phyloP scores from a whole-genome alignment of 2,888 invertebrate species.

The Enoplolaimus lenunculus region DNA sequence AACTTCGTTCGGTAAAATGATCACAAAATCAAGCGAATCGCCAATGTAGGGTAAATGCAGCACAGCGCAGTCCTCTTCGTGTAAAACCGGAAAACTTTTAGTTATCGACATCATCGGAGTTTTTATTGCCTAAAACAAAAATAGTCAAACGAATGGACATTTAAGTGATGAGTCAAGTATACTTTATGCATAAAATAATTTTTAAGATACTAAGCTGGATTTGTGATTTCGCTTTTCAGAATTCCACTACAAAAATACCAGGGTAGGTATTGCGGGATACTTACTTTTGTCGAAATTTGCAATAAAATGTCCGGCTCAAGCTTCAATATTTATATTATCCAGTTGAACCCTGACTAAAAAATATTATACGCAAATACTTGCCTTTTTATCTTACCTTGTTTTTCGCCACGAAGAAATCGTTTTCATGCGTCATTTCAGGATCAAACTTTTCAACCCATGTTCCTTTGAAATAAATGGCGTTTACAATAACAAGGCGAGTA shows the following conservation, averaged over 20 bases:
- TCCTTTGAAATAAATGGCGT: conserved; percentile 23
- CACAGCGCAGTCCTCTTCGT: conserved; percentile 22
- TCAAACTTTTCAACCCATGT: conserved; percentile 11
- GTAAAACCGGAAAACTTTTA: not conserved
- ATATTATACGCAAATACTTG: too few relatives aligned
- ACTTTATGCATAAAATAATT: too few relatives aligned
- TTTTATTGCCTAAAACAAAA: not conserved
- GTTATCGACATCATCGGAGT: conserved; percentile 10
- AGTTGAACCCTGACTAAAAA: too few relatives aligned
- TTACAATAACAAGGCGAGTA: conserved; percentile 18
- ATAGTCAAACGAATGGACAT: too few relatives aligned
- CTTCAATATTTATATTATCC: too few relatives aligned
- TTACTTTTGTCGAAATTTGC: too few relatives aligned
- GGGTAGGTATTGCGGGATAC: too few relatives aligned
- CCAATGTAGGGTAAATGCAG: conserved; percentile 29
- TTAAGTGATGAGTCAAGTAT: too few relatives aligned
- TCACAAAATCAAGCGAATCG: conserved; percentile 26
- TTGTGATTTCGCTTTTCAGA: too few relatives aligned
- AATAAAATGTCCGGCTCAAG: too few relatives aligned
- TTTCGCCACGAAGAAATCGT: conserved; percentile 9
- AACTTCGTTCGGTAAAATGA: conserved; percentile 30
- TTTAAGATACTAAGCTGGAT: too few relatives aligned
- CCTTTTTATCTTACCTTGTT: not conserved
- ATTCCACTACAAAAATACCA: too few relatives aligned
- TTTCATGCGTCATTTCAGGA: not conserved